phyloP scores from a whole-genome alignment of 1,140 invertebrate species.

The Zaprionus lachaisei region DNA sequence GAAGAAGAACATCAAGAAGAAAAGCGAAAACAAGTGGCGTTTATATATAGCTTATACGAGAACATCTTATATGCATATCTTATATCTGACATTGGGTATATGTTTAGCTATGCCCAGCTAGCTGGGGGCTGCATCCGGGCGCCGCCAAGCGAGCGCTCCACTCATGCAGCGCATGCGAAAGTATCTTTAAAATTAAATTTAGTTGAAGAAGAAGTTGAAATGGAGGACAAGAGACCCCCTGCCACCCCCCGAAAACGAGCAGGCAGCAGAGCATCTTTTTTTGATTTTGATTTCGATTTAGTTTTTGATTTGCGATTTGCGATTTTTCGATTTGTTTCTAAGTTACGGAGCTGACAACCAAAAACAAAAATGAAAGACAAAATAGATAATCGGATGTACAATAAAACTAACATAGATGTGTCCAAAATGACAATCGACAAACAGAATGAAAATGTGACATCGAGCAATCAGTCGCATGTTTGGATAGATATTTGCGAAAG shows the following conservation, averaged over 20 bases:
- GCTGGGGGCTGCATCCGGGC: conserved; percentile 58
- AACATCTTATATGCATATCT: conserved; percentile 50
- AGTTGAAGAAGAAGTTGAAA: conserved; percentile 65
- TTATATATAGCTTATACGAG: conserved; percentile 53
- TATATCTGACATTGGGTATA: conserved; percentile 54
- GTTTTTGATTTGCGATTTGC: conserved; percentile 41
- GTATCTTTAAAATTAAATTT: conserved; percentile 82
- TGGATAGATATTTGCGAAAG: conserved; percentile 45
- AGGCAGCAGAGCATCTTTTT: conserved; percentile 66
- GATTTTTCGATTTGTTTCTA: conserved; percentile 46
- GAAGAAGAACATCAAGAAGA: conserved; percentile 1
- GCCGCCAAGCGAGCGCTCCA: conserved; percentile 41
- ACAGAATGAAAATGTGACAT: conserved; percentile 40
- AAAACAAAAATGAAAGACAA: conserved; percentile 32
- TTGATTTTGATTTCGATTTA: conserved; percentile 52
- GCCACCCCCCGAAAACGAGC: conserved; percentile 51
- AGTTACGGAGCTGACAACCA: conserved; percentile 48
- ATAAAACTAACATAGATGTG: conserved; percentile 51
- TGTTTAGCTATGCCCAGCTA: conserved; percentile 43
- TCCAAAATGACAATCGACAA: conserved; percentile 40
- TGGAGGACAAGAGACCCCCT: conserved; percentile 43
- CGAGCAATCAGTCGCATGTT: conserved; percentile 20
- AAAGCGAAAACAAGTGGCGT: conserved; percentile 45
- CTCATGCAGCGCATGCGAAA: conserved; percentile 37
- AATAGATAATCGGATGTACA: conserved; percentile 70